Conservation (phyloP, 2,113 vertebrate species). For the Corythornis vintsioides region DNA sequence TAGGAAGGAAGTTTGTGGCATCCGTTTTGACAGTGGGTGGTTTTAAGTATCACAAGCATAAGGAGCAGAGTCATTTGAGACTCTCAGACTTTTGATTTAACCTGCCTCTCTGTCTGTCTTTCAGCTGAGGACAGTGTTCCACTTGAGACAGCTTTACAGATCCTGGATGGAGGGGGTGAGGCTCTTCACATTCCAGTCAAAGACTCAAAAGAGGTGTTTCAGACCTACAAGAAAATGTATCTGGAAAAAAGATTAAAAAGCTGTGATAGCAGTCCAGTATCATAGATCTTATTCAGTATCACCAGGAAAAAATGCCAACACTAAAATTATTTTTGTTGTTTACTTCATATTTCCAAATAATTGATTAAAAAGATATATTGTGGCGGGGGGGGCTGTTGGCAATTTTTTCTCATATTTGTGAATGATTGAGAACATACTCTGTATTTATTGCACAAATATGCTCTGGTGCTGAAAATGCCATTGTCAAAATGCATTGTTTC, state of each 20-base stretch:
- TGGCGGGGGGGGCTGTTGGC: background rate
- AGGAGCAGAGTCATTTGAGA: background rate
- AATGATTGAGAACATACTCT: background rate
- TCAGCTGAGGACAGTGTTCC: constrained; percentile 62
- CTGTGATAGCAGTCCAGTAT: constrained; percentile 43
- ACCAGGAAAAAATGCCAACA: background rate
- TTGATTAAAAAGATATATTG: background rate
- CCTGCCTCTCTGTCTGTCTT: constrained; percentile 30
- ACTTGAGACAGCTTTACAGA: constrained; percentile 65
- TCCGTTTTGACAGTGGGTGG: background rate
- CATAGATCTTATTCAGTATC: background rate
- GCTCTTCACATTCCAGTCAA: constrained; percentile 45
- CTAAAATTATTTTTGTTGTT: background rate
- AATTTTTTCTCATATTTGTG: background rate
- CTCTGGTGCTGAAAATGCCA: constrained; percentile 9
- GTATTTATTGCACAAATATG: constrained; percentile 6
- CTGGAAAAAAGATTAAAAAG: constrained; percentile 74
- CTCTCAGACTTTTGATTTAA: background rate
- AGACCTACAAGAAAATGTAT: constrained; percentile 75
- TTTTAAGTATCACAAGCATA: background rate
- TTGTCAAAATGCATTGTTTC: background rate
- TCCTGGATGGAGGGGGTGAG: constrained; percentile 60
- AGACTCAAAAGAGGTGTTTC: constrained; percentile 74
- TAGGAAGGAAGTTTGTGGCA: background rate
- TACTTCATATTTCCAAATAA: background rate